These are phyloP conservation scores for Peromyscus leucopus DNA, from an alignment of 2,113 vertebrate genomes.

Conservation along the genomic window DNA sequence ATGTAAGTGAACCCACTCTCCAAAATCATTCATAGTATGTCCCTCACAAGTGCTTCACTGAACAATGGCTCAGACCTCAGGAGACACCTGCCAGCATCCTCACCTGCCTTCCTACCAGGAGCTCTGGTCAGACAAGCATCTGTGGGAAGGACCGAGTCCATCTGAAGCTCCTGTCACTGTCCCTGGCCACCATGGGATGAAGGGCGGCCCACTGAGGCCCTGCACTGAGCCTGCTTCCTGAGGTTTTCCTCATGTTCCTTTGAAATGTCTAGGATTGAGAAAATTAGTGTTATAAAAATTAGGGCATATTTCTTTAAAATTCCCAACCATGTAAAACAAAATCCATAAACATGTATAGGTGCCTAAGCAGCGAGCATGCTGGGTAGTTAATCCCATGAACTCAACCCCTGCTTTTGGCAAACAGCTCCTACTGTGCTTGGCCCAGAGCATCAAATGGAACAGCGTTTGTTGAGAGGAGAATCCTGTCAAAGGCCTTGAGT, in stretches of 20 bases:
- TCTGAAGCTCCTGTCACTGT: background rate
- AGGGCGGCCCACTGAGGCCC: no score
- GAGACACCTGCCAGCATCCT: background rate
- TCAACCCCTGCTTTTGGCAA: background rate
- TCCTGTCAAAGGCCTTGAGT: background rate
- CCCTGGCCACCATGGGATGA: fast-evolving
- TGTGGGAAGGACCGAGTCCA: fast-evolving
- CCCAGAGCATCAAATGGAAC: background rate
- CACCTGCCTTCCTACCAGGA: background rate
- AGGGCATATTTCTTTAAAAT: background rate
- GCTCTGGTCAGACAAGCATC: background rate
- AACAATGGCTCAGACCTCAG: background rate
- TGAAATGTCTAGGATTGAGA: background rate
- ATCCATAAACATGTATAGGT: fast-evolving
- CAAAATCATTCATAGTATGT: background rate
- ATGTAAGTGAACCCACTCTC: background rate
- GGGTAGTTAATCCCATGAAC: background rate
- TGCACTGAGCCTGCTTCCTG: background rate
- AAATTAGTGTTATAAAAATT: fast-evolving
- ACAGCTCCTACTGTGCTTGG: background rate
- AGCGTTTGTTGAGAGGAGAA: background rate
- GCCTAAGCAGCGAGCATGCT: background rate
- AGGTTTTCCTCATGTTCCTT: background rate
- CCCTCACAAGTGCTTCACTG: background rate
- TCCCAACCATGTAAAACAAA: background rate